phyloP scores from a whole-genome alignment of 2,797 vertebrate species.

The Philypnodon macrostomus region DNA sequence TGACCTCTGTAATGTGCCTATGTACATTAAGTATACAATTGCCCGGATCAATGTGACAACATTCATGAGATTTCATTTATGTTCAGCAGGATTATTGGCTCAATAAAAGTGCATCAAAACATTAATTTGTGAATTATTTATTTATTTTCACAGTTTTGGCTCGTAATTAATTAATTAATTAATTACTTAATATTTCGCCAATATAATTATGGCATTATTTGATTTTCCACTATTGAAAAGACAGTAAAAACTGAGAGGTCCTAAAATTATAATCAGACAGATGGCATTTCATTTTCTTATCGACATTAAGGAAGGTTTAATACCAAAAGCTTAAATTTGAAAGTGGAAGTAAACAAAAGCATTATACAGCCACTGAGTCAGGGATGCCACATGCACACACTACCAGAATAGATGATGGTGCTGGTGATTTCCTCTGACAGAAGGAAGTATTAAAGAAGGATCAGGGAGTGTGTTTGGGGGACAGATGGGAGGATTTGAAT shows the following conservation, averaged over 20 bases:
- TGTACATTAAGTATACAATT: too few relatives aligned
- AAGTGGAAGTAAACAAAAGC: slow-evolving; percentile 35
- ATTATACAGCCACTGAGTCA: slow-evolving; percentile 14
- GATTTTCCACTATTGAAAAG: too few relatives aligned
- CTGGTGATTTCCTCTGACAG: slow-evolving; percentile 55
- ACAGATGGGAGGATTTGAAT: slow-evolving; percentile 66
- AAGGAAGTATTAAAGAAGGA: slow-evolving; percentile 54
- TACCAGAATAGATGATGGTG: slow-evolving; percentile 8
- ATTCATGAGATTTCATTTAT: too few relatives aligned
- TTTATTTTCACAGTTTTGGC: too few relatives aligned
- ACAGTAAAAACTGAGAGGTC: neutral
- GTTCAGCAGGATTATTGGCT: too few relatives aligned
- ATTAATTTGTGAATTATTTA: too few relatives aligned
- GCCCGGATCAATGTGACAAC: too few relatives aligned
- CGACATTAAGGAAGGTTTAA: slow-evolving; percentile 15
- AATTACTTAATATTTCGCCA: too few relatives aligned
- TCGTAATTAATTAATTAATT: too few relatives aligned
- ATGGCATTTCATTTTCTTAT: slow-evolving; percentile 19
- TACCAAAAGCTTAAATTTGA: slow-evolving; percentile 13
- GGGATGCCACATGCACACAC: slow-evolving; percentile 8
- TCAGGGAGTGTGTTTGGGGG: slow-evolving; percentile 48
- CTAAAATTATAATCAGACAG: slow-evolving; percentile 4
- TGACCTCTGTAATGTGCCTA: too few relatives aligned
- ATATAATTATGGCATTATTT: too few relatives aligned
- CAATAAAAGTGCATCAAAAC: too few relatives aligned